Conservation (phyloP, 2,888 invertebrate genomes). For the Megamerina dolium region DNA sequence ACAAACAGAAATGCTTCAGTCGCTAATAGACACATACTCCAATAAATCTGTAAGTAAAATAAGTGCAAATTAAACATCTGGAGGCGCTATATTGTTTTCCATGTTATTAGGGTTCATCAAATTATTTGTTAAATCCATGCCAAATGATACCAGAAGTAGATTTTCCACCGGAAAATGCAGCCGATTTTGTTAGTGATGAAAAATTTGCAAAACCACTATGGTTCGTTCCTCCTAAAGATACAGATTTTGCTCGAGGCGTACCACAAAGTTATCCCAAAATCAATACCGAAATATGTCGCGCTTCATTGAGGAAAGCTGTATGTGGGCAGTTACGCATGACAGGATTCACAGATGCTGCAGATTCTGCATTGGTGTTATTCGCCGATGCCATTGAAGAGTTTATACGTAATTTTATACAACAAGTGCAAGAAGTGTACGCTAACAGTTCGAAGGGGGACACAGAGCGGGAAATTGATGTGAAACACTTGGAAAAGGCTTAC, state of each 20-base stretch:
- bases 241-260: conserved; percentile 38
- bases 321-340: conserved; percentile 44
- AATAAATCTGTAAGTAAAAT: conserved; percentile 40
- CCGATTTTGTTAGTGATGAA: conserved; percentile 39
- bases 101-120: conserved; percentile 37
- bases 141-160: conserved; percentile 49
- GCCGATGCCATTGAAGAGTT: conserved; percentile 45
- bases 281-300: conserved; percentile 31
- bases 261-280: conserved; percentile 35
- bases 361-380: conserved; percentile 38
- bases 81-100: neutral
- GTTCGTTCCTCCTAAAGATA: conserved; percentile 43
- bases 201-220: conserved; percentile 46
- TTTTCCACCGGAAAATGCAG: conserved; percentile 44
- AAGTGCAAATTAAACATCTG: neutral
- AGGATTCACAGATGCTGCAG: conserved; percentile 44
- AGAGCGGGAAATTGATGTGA: conserved; percentile 28
- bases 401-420: conserved; percentile 34
- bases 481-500: conserved; percentile 41
- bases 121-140: conserved; percentile 43
- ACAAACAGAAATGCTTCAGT: conserved; percentile 46
- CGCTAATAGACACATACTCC: conserved; percentile 46
- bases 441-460: conserved; percentile 22
- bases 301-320: conserved; percentile 40
- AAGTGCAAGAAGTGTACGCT: conserved; percentile 29